These are phyloP conservation scores for Perca schrenkii DNA, from an alignment of 2,113 vertebrate species.

Conservation along the genomic window DNA sequence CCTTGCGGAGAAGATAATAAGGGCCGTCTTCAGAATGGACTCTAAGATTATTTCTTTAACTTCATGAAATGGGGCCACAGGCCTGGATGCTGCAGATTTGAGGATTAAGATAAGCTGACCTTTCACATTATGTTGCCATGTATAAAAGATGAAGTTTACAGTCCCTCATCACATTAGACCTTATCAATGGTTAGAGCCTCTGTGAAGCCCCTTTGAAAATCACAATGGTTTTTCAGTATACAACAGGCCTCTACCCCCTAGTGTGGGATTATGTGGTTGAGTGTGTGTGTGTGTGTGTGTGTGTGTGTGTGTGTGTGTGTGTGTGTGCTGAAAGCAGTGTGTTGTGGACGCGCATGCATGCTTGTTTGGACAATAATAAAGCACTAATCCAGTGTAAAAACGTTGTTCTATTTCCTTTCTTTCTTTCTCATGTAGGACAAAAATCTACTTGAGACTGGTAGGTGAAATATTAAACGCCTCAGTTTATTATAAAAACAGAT, in stretches of 20 bases:
- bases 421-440: conserved; percentile 10
- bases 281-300: conserved; percentile 30
- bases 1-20: conserved; percentile 77
- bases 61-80: conserved; percentile 78
- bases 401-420: conserved; percentile 15
- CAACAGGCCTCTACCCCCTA: conserved; percentile 76
- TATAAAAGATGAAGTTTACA: conserved; percentile 85
- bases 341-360: conserved; percentile 37
- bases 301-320: conserved; percentile 31
- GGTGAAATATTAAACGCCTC: conserved; percentile 14
- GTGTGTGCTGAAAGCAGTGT: conserved; percentile 37
- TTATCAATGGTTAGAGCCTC: conserved; percentile 81
- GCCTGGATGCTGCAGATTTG: conserved; percentile 83
- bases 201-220: conserved; percentile 77
- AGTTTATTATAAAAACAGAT: conserved; percentile 19
- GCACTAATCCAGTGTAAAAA: conserved; percentile 45
- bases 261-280: conserved; percentile 77
- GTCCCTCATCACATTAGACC: conserved; percentile 81
- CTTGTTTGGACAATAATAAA: conserved; percentile 48
- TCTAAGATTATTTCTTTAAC: conserved; percentile 83
- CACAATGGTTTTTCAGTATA: conserved; percentile 77
- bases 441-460: neutral
- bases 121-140: conserved; percentile 84
- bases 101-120: conserved; percentile 86
- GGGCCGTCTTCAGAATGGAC: conserved; percentile 77